Evolutionary conservation across 2,888 invertebrate species (phyloP).

Genomic region (Eretmocerus hayati): DNA sequence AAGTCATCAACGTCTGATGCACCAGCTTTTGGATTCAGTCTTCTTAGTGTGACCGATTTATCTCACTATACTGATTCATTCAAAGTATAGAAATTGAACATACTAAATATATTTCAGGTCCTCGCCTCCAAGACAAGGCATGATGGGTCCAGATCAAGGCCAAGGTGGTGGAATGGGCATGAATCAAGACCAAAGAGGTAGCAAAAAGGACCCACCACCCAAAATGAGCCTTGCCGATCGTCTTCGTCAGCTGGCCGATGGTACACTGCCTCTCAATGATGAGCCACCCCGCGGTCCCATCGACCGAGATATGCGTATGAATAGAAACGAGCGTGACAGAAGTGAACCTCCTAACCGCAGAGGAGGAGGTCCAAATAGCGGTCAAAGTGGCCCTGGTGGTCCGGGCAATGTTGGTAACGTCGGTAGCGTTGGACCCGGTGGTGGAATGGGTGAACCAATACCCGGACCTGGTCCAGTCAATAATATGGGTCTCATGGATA

Average conservation of each 20-base stretch:
- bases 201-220: constrained; percentile 35
- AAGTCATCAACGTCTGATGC: too few species aligned
- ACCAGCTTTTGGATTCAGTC: too few species aligned
- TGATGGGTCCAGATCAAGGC: constrained; percentile 17
- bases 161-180: constrained; percentile 2
- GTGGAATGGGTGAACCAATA: not conserved
- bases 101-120: too few species aligned
- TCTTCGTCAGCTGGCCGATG: constrained; percentile 44
- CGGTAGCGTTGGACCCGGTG: not conserved
- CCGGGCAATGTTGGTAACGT: too few species aligned
- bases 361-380: too few species aligned
- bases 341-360: too few species aligned
- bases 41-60: too few species aligned
- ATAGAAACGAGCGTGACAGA: constrained; percentile 36
- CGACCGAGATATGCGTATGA: constrained; percentile 34
- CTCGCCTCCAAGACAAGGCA: constrained; percentile 21
- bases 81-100: too few species aligned
- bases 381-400: too few species aligned
- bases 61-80: too few species aligned
- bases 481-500: too few species aligned
- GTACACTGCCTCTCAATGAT: constrained; percentile 40
- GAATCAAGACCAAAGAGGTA: constrained; percentile 16
- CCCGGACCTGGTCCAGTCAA: not conserved
- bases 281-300: constrained; percentile 26
- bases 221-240: constrained; percentile 44